Evolutionary conservation across 2,888 invertebrate genomes (phyloP), one percentile per base, ranked within the genome.

Genomic region (Cantharis nigra): DNA sequence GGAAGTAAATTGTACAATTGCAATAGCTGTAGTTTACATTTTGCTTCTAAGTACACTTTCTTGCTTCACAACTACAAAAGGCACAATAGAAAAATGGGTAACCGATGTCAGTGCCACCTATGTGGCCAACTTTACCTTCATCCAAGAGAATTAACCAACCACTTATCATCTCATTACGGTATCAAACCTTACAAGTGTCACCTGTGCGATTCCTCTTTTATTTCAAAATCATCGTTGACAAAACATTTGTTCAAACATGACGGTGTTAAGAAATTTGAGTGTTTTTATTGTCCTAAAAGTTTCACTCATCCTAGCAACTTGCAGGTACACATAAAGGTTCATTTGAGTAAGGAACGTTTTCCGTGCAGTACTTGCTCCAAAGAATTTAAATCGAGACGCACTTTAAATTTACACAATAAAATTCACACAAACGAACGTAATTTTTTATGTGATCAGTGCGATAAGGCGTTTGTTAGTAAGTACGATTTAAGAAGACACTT

Each of bases 381-480:
- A 72, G 78, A 78, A 71, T 83, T 83, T 69, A 83, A 81, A 80
- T 71, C 81, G 5, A 78, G 80, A 23, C 81, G 83, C 3, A 80
- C 82, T 9, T 73, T 82, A 67, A 33, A 69, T 10, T 75, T 82
- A 49, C 82, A 84, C 73, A 70, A 80, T 20, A 82, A 83, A 74
- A 79, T 82, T 63, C 83, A 83, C 72, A 78, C 81, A 13, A 83
- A 81, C 69, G 80, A 83, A 72, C 69, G 82, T 0, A 78, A 83
- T 69, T 83, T 80, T 78, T 81, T 83, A 65, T 83, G 84, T 65
- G 67, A 18, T 5, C 76, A 82, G 23, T 83, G 84, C 63, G 81
- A 83, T 7, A 83, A 83, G 71, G 83, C 83, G 1, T 83, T 83
- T 69, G 76, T 81, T 1, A 81, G 82, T 63, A 80, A 80, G 63